Evolutionary conservation across 1,140 invertebrate species (phyloP), one percentile per base, ranked within the genome.

Genomic region (Bombus fervidus): DNA sequence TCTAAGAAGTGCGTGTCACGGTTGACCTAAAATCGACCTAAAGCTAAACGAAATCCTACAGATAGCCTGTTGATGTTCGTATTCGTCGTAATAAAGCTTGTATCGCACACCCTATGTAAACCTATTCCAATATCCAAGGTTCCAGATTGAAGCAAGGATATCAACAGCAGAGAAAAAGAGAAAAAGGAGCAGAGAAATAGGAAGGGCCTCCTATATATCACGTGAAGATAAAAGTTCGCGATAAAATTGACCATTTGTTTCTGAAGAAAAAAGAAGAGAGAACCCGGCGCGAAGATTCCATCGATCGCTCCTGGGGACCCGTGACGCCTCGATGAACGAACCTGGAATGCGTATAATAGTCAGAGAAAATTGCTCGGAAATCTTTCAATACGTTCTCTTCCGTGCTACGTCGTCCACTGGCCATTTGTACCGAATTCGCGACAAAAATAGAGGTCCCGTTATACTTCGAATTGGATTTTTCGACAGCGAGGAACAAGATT

Each of bases 241-340:
- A 83, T 86, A 83, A 83, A 86, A 62, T 86, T 86, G 74, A 75
- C 72, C 85, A 71, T 86, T 86, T 82, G 72, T 82, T 82, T 82
- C 73, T 37, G 76, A 59, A 72, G 47, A 77, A 83, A 69, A 68
- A 39, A 39, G 28, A 25, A 73, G 39, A 47, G 59, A 22, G 18
- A 39, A 22, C 41, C 8, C 34, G 31, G 9, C 13, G n/a, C n/a
- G 71, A 74, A 66, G 62, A 66, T 83, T 69, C 47, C 64, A 76
- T 83, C 71, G 73, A 83, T 83, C 62, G 72, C 37, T 66, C 8
- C 18, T 22, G 8, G 28, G 37, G 69, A 64, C 41, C 18, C 15
- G 31, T 76, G 57, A 68, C 37, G 22, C 34, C n/a, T 77, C 81
- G 47, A 83, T 53, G 62, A 76, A 76, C 74, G 28, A 25, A 28